phyloP scores from a whole-genome alignment of 2,888 invertebrate genomes.

The Euplagia quadripunctaria region DNA sequence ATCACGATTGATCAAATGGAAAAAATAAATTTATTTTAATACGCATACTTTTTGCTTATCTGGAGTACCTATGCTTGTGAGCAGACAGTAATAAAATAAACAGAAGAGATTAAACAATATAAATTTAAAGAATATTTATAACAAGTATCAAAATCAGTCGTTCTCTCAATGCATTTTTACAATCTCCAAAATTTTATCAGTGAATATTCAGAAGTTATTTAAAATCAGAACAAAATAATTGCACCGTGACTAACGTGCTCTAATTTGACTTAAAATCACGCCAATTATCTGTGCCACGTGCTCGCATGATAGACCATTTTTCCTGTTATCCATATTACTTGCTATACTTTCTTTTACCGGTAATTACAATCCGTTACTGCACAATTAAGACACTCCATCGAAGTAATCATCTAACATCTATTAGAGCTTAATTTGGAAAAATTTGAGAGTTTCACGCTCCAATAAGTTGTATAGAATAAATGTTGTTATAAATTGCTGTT shows the following conservation, averaged over 20 bases:
- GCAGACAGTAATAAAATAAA: neutral
- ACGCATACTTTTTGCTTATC: too few species aligned
- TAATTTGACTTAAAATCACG: slow-evolving; percentile 19
- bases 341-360: slow-evolving; percentile 38
- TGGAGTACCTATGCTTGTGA: neutral
- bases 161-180: neutral
- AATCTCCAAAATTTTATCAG: slow-evolving; percentile 1
- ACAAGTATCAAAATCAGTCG: neutral
- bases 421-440: slow-evolving; percentile 59
- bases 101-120: neutral
- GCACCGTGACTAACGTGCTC: slow-evolving; percentile 25
- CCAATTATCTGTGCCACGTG: slow-evolving; percentile 27
- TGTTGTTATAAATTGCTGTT: slow-evolving; percentile 81
- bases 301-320: slow-evolving; percentile 16
- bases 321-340: slow-evolving; percentile 32
- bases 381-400: slow-evolving; percentile 49
- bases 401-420: slow-evolving; percentile 43
- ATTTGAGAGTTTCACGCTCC: slow-evolving; percentile 66
- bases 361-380: slow-evolving; percentile 44
- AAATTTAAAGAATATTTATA: neutral
- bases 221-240: slow-evolving; percentile 14
- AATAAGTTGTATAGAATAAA: slow-evolving; percentile 68
- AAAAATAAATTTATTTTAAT: too few species aligned
- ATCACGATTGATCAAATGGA: too few species aligned
- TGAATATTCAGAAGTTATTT: slow-evolving; percentile 5